These are phyloP conservation scores for Molothrus ater DNA, from an alignment of 2,797 vertebrate genomes.

Conservation along the genomic window DNA sequence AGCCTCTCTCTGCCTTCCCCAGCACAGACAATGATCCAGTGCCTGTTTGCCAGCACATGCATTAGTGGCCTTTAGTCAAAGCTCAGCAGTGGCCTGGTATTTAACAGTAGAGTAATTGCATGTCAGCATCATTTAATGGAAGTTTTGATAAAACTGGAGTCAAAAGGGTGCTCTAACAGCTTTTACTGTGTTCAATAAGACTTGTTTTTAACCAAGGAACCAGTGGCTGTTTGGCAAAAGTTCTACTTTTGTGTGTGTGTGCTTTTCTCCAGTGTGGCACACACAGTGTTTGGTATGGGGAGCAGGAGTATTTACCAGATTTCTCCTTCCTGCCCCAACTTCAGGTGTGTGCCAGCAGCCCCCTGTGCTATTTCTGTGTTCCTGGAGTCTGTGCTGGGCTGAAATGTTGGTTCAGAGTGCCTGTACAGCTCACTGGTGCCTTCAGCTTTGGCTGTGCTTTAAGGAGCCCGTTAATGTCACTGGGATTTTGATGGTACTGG, in stretches of 20 bases:
- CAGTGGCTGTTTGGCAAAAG: not conserved
- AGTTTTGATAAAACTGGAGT: not conserved
- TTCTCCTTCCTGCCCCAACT: not conserved
- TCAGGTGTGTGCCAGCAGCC: not conserved
- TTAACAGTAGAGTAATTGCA: not conserved
- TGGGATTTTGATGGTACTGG: not conserved
- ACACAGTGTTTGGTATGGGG: no score
- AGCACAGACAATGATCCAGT: not conserved
- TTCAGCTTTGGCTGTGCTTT: not conserved
- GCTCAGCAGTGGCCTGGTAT: constrained; percentile 13
- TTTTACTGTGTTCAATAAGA: not conserved
- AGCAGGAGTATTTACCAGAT: not conserved
- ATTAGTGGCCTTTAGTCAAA: constrained; percentile 17
- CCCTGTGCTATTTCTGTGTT: not conserved
- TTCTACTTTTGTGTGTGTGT: not conserved
- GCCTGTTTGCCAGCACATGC: not conserved
- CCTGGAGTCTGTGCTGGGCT: not conserved
- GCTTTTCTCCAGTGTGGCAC: not conserved
- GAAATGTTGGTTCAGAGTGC: not conserved
- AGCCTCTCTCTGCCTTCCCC: not conserved
- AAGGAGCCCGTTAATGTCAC: not conserved
- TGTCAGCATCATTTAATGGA: not conserved
- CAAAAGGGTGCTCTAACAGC: not conserved
- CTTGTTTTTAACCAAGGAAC: not conserved
- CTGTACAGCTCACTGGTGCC: not conserved